Conservation (phyloP, 2,113 vertebrate genomes). For the Danio rerio region GRCz12tu NC_133198.1:779001-779500, state of each 20-base stretch:
- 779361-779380: too few species aligned
- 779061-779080: conserved; percentile 79
- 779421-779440: too few species aligned
- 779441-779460: too few species aligned
- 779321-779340: too few species aligned
- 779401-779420: too few species aligned
- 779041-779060: conserved; percentile 78
- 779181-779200: conserved; percentile 70
- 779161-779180: conserved; percentile 77
- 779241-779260: background rate
- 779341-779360: too few species aligned
- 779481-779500: too few species aligned
- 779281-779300: too few species aligned
- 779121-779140: conserved; percentile 48
- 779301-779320: too few species aligned
- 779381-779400: too few species aligned
- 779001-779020: conserved; percentile 66
- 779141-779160: conserved; percentile 68
- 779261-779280: too few species aligned
- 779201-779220: conserved; percentile 63
- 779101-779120: conserved; percentile 12
- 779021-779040: conserved; percentile 74
- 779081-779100: conserved; percentile 47
- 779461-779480: too few species aligned
- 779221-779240: conserved; percentile 52